Evolutionary conservation across 2,888 invertebrate species (phyloP), one percentile per base, ranked within the genome.

Genomic region (Chamaedrilus cognettii): DNA sequence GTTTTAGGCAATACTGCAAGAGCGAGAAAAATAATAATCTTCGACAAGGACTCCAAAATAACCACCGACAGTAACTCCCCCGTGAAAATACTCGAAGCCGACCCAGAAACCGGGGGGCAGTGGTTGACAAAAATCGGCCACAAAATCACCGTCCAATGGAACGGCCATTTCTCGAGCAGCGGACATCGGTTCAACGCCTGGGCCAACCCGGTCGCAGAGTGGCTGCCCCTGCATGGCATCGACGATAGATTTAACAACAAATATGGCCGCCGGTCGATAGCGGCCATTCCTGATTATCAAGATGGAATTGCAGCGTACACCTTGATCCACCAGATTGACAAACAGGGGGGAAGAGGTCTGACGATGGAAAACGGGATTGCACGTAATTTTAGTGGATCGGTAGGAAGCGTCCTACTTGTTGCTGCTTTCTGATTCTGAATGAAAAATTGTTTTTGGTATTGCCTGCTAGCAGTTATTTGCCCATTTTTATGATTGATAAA

Each of bases 21-120:
- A 26, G 55, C 55, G 19, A 52, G 55, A 23, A 52, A 52, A 23
- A 52, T 52, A 19, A 52, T 52, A 7, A 52, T 52, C 15, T 52
- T 19, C 26, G 26, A 23, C 55, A 52, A 26, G 23, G 55, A 52
- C 5, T 52, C 55, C 19, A 52, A 52, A 23, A 52, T 52, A 15
- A 52, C 55, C 5, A 15, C 28, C 28, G 5, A 26, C 28, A 52
- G 26, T 7, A 26, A 52, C 19, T 19, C 11, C 7, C 55, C 55
- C 19, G 11, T 52, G 28, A 23, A 15, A 23, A 26, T 52, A 15
- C 19, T 7, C 7, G 15, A 52, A 52, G 55, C 55, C 26, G 55
- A 52, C 26, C 26, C 55, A 23, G 5, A 5, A 7, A 23, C 15
- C 26, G 23, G 26, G 26, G 55, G 55, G 7, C 11, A 7, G 55